phyloP scores from a whole-genome alignment of 37 sponge, comb jelly and placozoan species.

The Trichoplax adhaerens region DNA sequence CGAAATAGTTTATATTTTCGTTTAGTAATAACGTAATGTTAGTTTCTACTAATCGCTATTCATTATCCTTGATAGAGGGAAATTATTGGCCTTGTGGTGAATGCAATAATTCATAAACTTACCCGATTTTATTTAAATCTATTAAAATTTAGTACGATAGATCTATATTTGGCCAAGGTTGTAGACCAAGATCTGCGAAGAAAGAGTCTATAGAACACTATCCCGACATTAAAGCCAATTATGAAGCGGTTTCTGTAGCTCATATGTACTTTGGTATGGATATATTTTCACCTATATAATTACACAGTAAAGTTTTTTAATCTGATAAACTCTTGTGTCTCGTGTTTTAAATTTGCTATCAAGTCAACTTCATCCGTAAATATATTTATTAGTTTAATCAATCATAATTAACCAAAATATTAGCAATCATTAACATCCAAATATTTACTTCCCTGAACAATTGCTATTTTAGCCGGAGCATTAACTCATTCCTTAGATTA shows the following conservation, averaged over 20 bases:
- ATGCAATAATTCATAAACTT: too few relatives aligned
- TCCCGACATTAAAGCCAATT: conserved; percentile 49
- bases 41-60: too few relatives aligned
- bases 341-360: too few relatives aligned
- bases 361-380: background rate
- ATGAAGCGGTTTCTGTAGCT: conserved; percentile 32
- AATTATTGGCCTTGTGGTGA: too few relatives aligned
- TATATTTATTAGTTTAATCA: background rate
- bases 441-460: background rate
- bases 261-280: conserved; percentile 61
- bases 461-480: conserved; percentile 42
- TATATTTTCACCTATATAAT: too few relatives aligned
- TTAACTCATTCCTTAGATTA: conserved; percentile 58
- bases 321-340: too few relatives aligned
- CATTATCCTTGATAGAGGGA: too few relatives aligned
- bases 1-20: too few relatives aligned
- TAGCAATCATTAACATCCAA: too few relatives aligned
- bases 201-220: conserved; percentile 23
- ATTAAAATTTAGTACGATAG: conserved; percentile 12
- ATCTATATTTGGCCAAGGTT: conserved; percentile 6
- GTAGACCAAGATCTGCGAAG: background rate
- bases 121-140: background rate
- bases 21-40: too few relatives aligned
- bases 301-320: too few relatives aligned
- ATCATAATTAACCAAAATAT: background rate